Evolutionary conservation across 1,140 invertebrate species (phyloP), one percentile per base, ranked within the genome.

Genomic region (Pogonomyrmex barbatus): DNA sequence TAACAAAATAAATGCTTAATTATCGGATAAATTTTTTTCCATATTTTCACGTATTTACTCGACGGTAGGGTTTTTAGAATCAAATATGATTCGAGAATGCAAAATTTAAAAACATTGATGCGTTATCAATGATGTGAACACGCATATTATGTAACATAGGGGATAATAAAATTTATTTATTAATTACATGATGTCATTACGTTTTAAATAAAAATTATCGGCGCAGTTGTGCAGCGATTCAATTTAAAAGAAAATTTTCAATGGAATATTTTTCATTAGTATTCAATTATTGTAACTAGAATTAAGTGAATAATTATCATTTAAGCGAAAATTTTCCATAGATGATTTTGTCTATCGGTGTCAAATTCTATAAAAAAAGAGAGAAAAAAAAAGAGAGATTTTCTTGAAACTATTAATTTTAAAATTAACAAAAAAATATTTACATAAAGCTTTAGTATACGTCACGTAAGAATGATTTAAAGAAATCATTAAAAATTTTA

Each of bases 201-300:
- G 39, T 45, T 52, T 52, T n/a, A 14, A 67, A 30, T 54, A 78
- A 60, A 76, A 76, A 33, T 76, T 76, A 76, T 76, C 33, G 73
- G 50, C 33, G 42, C n/a, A 47, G 17, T 4, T 71, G 33, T 12
- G 73, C 17, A 24, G 54, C 73, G 56, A 60, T 76, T 39, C 30
- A 71, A 71, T 39, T 54, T 33, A 8, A 58, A 45, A 76, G 54
- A 45, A 58, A 42, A 76, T 76, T 60, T 76, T 58, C 30, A 45
- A 58, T 42, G 54, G 42, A 76, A 71, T 71, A 14, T 47, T 50
- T 14, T 71, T 71, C 52, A 50, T 71, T 52, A 70, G n/a, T n/a
- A n/a, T n/a, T 2, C 47, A 52, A 24, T 24, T 6, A 30, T 50
- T 42, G 42, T 33, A 24, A 70, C 42, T 70, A 45, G 30, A 71